Evolutionary conservation across 2,888 invertebrate genomes (phyloP), one percentile per base, ranked within the genome.

Genomic region (Zygaena filipendulae): DNA sequence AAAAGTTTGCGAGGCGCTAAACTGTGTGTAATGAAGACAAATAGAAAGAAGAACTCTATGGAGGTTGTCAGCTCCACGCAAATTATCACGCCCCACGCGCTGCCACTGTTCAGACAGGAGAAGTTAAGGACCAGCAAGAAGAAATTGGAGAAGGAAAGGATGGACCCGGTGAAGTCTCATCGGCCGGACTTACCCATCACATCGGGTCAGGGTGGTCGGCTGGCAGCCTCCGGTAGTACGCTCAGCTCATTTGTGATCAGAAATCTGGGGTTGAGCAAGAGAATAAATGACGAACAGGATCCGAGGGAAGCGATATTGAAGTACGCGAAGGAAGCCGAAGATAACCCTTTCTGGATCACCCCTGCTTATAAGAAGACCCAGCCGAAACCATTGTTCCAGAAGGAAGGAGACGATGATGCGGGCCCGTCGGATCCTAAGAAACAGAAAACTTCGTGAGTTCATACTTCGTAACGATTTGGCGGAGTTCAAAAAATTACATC

Each of bases 301-400:
- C 97, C 97, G 0, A 83, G 97, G 26, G 96, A 95, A 51, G 97
- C 97, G 2, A 95, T 98, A 42, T 72, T 97, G 32, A 91, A 95
- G 43, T 96, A 87, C 60, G 97, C 97, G 0, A 94, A 97, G 55
- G 95, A 95, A 2, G 97, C 97, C 0, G 96, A 86, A 25, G 94
- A 97, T 55, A 94, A 97, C 82, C 97, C 97, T 0, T 96, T 95
- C 57, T 98, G 97, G 97, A 92, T 95, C 19, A 87, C 95, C 0
- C 95, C 95, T 0, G 95, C 95, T 1, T 95, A 95, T 52, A 85
- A 88, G 25, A 90, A 87, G 49, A 95, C 93, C 0, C 97, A 97
- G 48, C 96, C 97, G 0, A 85, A 85, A 42, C 83, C 90, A 0
- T 89, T 95, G 34, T 92, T 94, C 49, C 87, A 88, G 32, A 62